Base-by-base conservation (phyloP, 1,140 invertebrate species). In the Apis cerana region DNA sequence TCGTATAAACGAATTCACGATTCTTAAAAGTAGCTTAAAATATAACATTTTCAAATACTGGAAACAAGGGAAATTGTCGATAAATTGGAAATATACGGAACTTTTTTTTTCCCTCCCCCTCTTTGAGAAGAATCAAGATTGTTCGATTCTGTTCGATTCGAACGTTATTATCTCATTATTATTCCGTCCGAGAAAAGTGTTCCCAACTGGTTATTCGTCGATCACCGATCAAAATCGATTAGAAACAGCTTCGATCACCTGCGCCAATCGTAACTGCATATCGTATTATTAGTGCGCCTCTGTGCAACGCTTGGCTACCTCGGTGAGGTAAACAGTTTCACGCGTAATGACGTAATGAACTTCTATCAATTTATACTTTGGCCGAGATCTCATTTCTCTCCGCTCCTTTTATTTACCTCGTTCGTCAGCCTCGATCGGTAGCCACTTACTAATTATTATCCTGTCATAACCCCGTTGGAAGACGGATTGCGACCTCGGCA, bases 391-490 rank as follows among this genome's bases (percentile, higher is more conserved):
- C 68, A 52, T 61, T 52, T 23, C 69, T 17, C 54, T 19, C 19
- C 17, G 23, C 56, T 71, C 23, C 77, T 62, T 27, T 79, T 70
- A 71, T 79, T 61, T 54, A 58, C 77, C 56, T 27, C 50, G 56
- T 71, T 59, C 58, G 58, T 8, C 70, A 54, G 50, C n/a, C n/a
- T 27, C 33, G 11, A 54, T 70, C 69, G 70, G 78, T 80, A 80
- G 70, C 78, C 21, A 33, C 59, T 19, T 23, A 59, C 50, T 65
- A 75, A 80, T 80, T 80, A 80, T 80, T 80, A 80, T 74, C 78
- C 78, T 74, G 78, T 75, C 78, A 56, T 33, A 48, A 70, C n/a
- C 52, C 48, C n/a, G 15, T 21, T 27, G 1, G 15, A 80, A 74
- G 78, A 80, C 78, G 61, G 78, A 80, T 80, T 75, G 78, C 70